Conservation (phyloP, 2,888 invertebrate genomes). For the Ichneumoninae sp. region DNA sequence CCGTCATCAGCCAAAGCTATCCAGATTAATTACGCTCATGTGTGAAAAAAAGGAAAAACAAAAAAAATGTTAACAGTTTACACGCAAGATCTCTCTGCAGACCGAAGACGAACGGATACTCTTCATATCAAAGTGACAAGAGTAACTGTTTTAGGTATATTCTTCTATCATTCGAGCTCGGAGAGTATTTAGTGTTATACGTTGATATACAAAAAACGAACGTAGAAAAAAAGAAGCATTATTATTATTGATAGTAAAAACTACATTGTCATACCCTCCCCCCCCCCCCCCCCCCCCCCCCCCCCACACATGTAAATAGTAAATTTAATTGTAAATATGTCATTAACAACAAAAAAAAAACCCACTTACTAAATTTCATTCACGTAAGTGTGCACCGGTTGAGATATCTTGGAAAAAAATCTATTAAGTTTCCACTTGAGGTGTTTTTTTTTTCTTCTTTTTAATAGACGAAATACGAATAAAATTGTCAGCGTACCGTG, state of each 20-base stretch:
- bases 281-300: neutral
- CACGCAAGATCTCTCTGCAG: slow-evolving; percentile 61
- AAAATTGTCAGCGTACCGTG: slow-evolving; percentile 39
- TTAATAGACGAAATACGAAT: slow-evolving; percentile 5
- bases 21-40: slow-evolving; percentile 17
- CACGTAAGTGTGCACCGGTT: slow-evolving; percentile 60
- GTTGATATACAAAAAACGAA: slow-evolving; percentile 27
- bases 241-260: slow-evolving; percentile 39
- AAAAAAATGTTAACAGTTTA: neutral
- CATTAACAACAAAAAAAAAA: slow-evolving; percentile 50
- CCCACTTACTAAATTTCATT: slow-evolving; percentile 51
- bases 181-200: slow-evolving; percentile 40
- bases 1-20: slow-evolving; percentile 33
- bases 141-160: slow-evolving; percentile 59
- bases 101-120: slow-evolving; percentile 36
- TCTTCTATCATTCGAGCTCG: slow-evolving; percentile 13
- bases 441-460: slow-evolving; percentile 40
- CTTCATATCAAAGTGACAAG: slow-evolving; percentile 58
- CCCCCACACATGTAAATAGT: slow-evolving; percentile 74
- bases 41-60: neutral
- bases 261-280: slow-evolving; percentile 66
- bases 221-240: slow-evolving; percentile 27
- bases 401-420: slow-evolving; percentile 41
- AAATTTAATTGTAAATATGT: slow-evolving; percentile 75
- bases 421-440: slow-evolving; percentile 19